Evolutionary conservation across 2,888 invertebrate genomes (phyloP).

Genomic region (Microctonus hyperodae): DNA sequence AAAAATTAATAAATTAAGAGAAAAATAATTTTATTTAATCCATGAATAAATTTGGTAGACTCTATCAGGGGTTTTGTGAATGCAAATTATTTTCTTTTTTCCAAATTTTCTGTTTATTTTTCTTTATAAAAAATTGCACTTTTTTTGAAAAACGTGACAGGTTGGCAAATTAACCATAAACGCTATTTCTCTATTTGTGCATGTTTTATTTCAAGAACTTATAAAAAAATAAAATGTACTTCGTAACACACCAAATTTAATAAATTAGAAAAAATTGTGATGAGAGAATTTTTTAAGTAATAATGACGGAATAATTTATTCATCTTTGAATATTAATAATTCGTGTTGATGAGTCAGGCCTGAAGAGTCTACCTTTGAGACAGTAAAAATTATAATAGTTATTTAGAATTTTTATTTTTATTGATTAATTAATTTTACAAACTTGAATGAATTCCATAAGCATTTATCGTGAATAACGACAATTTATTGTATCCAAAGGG

Average conservation of each 20-base stretch:
- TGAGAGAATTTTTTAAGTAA: background rate
- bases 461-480: background rate
- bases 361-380: slow-evolving; percentile 12
- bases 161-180: slow-evolving; percentile 40
- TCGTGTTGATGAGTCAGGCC: background rate
- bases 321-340: background rate
- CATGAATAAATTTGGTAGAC: slow-evolving; percentile 49
- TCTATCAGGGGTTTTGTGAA: slow-evolving; percentile 50
- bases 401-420: background rate
- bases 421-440: background rate
- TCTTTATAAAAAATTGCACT: slow-evolving; percentile 2
- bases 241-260: background rate
- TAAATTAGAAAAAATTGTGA: too few species aligned
- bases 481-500: slow-evolving; percentile 13
- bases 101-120: slow-evolving; percentile 12
- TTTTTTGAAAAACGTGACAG: slow-evolving; percentile 36
- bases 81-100: slow-evolving; percentile 38
- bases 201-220: slow-evolving; percentile 16
- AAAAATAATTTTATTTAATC: slow-evolving; percentile 35
- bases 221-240: background rate
- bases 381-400: background rate
- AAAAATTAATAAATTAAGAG: too few species aligned
- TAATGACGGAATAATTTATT: background rate
- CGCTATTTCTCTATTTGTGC: slow-evolving; percentile 22
- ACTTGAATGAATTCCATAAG: background rate